Evolutionary conservation across 2,888 invertebrate species (phyloP).

Genomic region (Eupithecia inturbata): DNA sequence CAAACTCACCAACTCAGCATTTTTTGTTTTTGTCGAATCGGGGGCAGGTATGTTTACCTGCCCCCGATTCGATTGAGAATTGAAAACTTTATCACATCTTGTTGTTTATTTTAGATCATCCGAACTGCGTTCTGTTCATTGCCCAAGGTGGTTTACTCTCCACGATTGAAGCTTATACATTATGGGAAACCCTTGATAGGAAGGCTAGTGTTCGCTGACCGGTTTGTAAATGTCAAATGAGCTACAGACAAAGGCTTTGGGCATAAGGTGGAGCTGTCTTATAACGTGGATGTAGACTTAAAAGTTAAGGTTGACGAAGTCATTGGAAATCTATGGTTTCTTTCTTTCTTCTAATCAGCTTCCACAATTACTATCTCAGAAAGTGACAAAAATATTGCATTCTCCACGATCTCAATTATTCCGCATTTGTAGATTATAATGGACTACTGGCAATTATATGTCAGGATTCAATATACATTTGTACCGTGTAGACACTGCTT

Average conservation of each 20-base stretch:
- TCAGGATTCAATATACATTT: no score
- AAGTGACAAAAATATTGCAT: no score
- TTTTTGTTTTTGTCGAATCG: no score
- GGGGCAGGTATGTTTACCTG: no score
- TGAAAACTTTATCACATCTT: no score
- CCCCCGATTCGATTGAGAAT: no score
- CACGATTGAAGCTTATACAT: constrained; percentile 50
- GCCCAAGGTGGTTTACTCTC: constrained; percentile 55
- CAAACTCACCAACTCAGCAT: no score
- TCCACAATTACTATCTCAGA: no score
- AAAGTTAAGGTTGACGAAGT: constrained; percentile 46
- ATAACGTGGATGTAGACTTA: constrained; percentile 45
- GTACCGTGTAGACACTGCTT: no score
- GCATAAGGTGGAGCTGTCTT: constrained; percentile 44
- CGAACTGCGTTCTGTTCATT: constrained; percentile 53
- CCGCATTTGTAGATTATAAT: no score
- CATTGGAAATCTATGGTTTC: constrained; percentile 46
- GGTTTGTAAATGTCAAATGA: constrained; percentile 48
- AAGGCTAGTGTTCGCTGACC: constrained; percentile 53
- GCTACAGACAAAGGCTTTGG: constrained; percentile 48
- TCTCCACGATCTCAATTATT: no score
- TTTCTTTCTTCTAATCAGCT: constrained; percentile 11
- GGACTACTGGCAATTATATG: no score
- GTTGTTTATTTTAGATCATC: constrained; percentile 49
- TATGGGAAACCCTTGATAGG: constrained; percentile 54